phyloP scores from a whole-genome alignment of 2,888 invertebrate species.

The Dynastes hyllus region DNA sequence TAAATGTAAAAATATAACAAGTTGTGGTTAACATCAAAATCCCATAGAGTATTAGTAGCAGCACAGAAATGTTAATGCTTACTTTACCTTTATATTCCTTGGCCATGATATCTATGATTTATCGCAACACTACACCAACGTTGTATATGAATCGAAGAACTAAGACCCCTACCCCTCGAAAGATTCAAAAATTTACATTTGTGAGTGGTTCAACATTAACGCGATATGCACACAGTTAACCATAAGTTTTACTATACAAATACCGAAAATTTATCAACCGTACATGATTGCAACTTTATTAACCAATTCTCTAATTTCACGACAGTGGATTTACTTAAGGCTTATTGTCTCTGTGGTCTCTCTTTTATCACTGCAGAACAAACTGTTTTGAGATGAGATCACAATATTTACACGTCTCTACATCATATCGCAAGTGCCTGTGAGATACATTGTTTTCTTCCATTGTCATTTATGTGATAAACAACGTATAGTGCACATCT shows the following conservation, averaged over 20 bases:
- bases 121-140: background rate
- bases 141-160: background rate
- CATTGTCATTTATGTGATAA: conserved; percentile 34
- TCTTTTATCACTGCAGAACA: conserved; percentile 25
- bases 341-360: conserved; percentile 24
- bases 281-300: conserved; percentile 26
- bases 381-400: conserved; percentile 33
- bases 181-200: conserved; percentile 12
- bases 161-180: background rate
- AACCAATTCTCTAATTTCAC: conserved; percentile 18
- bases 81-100: conserved; percentile 28
- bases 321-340: conserved; percentile 29
- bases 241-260: background rate
- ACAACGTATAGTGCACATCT: background rate
- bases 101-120: conserved; percentile 9
- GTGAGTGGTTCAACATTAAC: background rate
- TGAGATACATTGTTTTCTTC: conserved; percentile 12
- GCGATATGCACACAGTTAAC: background rate
- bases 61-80: too few relatives aligned
- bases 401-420: conserved; percentile 35
- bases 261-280: conserved; percentile 27
- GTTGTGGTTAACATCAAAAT: too few relatives aligned
- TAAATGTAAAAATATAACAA: too few relatives aligned
- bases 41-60: too few relatives aligned
- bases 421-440: conserved; percentile 32